phyloP scores from a whole-genome alignment of 2,113 vertebrate genomes.

The Pantherophis guttatus region DNA sequence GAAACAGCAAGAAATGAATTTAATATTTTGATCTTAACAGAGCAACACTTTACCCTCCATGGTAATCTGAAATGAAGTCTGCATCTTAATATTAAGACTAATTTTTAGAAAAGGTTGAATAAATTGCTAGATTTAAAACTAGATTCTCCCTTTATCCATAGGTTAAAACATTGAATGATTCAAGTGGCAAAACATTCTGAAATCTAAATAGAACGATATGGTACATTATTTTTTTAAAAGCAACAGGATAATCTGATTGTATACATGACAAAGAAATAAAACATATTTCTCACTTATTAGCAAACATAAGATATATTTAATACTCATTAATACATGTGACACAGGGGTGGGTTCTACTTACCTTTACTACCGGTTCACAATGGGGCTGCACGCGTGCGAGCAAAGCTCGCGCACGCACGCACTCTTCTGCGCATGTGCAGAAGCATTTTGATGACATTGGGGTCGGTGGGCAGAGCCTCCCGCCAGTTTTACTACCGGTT shows the following conservation, averaged over 20 bases:
- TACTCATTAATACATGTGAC: not conserved
- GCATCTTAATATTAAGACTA: not conserved
- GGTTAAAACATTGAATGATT: not conserved
- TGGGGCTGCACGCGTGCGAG: too few species aligned
- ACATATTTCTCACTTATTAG: not conserved
- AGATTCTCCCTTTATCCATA: not conserved
- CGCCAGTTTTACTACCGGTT: too few species aligned
- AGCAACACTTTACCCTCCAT: slow-evolving; percentile 38
- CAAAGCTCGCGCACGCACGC: too few species aligned
- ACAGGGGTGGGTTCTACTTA: too few species aligned
- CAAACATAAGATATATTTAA: too few species aligned
- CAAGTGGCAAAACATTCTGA: not conserved
- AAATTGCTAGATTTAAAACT: not conserved
- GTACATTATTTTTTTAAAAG: not conserved
- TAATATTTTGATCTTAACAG: not conserved
- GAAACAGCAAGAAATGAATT: slow-evolving; percentile 40
- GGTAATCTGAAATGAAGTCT: slow-evolving; percentile 24
- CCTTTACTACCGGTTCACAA: too few species aligned
- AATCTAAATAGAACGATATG: accelerated
- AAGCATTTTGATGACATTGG: too few species aligned
- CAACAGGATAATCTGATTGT: too few species aligned
- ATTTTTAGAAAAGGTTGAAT: not conserved
- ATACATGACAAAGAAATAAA: not conserved
- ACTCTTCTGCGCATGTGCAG: too few species aligned
- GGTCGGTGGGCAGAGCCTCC: too few species aligned